Percentiles rank a stretch among this genome's conserved stretches.
Conservation (phyloP, 1,140 invertebrate genomes). For the Pseudomyrmex dendroicus region DNA sequence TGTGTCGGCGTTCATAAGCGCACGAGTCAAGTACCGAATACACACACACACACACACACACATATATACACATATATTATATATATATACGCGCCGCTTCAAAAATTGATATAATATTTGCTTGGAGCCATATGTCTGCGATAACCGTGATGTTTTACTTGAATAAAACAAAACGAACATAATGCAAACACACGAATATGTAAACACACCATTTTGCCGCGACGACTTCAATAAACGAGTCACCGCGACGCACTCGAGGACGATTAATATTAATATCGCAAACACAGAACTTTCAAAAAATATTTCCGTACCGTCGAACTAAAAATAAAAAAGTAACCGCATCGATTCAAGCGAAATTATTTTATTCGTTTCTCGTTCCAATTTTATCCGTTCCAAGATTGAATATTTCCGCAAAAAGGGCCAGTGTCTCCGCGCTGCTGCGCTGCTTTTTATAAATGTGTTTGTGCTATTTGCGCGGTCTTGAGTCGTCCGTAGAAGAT, state of each 20-base stretch:
- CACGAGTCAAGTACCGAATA: slow-evolving; percentile 28
- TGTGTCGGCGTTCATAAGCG: background rate
- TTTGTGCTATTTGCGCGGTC: background rate
- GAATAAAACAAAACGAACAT: slow-evolving; percentile 17
- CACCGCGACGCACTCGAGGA: background rate
- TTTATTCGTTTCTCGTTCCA: background rate
- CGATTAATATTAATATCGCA: slow-evolving; percentile 29
- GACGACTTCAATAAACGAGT: background rate
- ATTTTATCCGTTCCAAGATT: slow-evolving; percentile 10
- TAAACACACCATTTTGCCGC: background rate
- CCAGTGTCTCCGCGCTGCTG: background rate
- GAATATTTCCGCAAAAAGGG: slow-evolving; percentile 11
- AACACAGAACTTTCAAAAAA: background rate
- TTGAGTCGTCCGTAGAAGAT: background rate
- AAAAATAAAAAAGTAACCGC: background rate
- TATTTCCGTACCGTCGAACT: background rate
- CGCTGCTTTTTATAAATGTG: slow-evolving; percentile 3
- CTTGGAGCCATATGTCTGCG: background rate
- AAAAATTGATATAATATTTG: slow-evolving; percentile 25
- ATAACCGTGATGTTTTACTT: background rate
- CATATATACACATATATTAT: too few relatives aligned
- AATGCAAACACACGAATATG: background rate
- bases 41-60: background rate
- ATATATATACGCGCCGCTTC: background rate
- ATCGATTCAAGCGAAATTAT: background rate